Percentiles rank a stretch among this genome's conserved stretches.
Evolutionary conservation across 2,888 invertebrate genomes (phyloP).

Genomic region (Noctua janthe): DNA sequence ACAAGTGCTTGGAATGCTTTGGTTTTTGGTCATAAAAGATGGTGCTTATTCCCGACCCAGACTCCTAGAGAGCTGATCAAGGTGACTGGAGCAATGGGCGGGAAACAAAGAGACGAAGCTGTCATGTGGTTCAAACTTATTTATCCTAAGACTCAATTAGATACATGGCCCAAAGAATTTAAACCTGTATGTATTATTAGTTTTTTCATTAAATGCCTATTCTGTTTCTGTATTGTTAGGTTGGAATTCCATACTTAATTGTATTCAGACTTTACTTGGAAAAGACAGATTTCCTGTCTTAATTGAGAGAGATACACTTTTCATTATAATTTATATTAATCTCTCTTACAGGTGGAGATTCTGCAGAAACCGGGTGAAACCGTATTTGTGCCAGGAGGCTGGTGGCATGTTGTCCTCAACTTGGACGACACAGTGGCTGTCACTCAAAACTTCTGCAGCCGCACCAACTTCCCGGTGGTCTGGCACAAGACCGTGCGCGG

Average conservation of each 20-base stretch:
- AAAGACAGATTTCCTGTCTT: not conserved
- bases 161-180: constrained; percentile 97
- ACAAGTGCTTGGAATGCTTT: constrained; percentile 99
- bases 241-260: not conserved
- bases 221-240: not conserved
- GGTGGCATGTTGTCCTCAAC: constrained; percentile 99
- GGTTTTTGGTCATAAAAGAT: constrained; percentile 98
- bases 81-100: constrained; percentile 97
- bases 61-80: constrained; percentile 99
- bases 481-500: constrained; percentile 99
- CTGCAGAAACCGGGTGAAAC: constrained; percentile 99
- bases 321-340: not conserved
- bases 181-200: constrained; percentile 92
- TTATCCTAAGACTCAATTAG: constrained; percentile 97
- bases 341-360: constrained; percentile 94
- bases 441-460: constrained; percentile 99
- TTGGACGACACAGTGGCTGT: constrained; percentile 98
- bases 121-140: constrained; percentile 99
- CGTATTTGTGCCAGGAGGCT: constrained; percentile 99
- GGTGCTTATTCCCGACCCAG: constrained; percentile 99
- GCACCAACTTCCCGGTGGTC: constrained; percentile 98
- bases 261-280: not conserved
- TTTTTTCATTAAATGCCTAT: not conserved
- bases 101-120: constrained; percentile 99
- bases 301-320: not conserved